A percentile compares a stretch with the other conserved stretches of the same genome.
Conservation (phyloP, 2,113 vertebrate species). For the Tiliqua scincoides region DNA sequence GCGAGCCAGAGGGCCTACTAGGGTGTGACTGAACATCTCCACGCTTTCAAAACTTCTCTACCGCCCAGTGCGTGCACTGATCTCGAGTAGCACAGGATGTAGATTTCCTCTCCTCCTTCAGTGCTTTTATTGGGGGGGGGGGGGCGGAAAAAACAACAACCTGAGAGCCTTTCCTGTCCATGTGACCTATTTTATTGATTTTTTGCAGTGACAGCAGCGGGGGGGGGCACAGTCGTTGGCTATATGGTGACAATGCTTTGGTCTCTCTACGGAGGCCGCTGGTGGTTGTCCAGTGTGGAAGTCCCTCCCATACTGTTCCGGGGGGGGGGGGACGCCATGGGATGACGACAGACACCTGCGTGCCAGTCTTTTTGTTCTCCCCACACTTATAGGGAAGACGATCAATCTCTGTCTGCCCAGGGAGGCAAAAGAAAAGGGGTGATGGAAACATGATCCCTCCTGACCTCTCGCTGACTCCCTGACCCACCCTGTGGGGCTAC, state of each 20-base stretch:
- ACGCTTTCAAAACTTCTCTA: no score
- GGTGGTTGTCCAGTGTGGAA: not conserved
- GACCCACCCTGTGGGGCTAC: no score
- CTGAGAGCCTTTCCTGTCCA: not conserved
- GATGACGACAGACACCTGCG: no score
- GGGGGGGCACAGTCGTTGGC: not conserved
- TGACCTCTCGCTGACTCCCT: not conserved
- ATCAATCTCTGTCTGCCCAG: not conserved
- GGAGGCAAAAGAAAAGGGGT: not conserved
- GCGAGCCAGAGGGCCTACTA: no score
- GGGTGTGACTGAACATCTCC: no score
- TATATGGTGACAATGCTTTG: not conserved
- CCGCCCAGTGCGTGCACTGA: no score
- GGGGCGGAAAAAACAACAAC: no score
- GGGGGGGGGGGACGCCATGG: not conserved
- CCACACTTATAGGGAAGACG: not conserved
- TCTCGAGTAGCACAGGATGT: no score
- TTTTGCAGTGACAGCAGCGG: not conserved
- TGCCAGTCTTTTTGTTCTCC: not conserved
- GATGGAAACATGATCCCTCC: not conserved
- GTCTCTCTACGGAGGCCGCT: not conserved
- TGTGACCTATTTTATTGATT: conserved; percentile 29
- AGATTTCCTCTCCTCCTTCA: no score
- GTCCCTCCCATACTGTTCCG: no score
- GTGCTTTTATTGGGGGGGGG: no score